Conservation (phyloP, 1,140 invertebrate species). For the Drosophila trapezifrons region DNA sequence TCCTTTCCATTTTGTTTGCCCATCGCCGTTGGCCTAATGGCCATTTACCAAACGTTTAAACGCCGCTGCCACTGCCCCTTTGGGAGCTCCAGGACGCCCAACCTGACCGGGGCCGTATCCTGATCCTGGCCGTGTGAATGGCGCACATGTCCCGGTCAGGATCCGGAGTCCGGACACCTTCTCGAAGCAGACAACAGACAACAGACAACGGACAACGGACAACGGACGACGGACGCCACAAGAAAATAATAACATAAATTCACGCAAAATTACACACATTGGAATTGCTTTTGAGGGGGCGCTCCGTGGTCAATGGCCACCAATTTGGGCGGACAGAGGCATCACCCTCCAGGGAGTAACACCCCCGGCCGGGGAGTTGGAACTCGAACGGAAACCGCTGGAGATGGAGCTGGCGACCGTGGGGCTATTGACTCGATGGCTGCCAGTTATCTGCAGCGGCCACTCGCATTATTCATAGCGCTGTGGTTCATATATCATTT, state of each 20-base stretch:
- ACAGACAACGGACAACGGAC: background rate
- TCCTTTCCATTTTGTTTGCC: conserved; percentile 7
- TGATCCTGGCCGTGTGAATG: conserved; percentile 61
- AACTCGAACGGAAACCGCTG: background rate
- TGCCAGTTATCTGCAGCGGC: conserved; percentile 41
- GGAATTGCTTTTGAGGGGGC: conserved; percentile 49
- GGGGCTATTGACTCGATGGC: conserved; percentile 50
- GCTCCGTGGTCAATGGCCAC: conserved; percentile 39
- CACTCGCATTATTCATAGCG: conserved; percentile 47
- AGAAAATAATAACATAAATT: conserved; percentile 69
- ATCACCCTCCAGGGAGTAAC: conserved; percentile 12
- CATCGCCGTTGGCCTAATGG: conserved; percentile 59
- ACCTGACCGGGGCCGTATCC: conserved; percentile 19
- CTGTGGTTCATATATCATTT: conserved; percentile 37
- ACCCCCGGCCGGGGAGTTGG: background rate
- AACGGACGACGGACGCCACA: background rate
- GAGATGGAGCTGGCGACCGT: conserved; percentile 7
- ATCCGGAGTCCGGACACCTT: conserved; percentile 1
- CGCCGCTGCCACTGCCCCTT: conserved; percentile 21
- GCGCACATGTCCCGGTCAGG: conserved; percentile 54
- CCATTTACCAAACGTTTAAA: conserved; percentile 71
- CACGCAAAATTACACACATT: conserved; percentile 75
- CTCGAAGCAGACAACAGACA: background rate
- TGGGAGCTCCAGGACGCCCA: conserved; percentile 7
- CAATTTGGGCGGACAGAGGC: conserved; percentile 32